A percentile compares a stretch with the other conserved stretches of the same genome.
phyloP scores from a whole-genome alignment of 2,797 vertebrate species.

The Sebastes wilsoni region DNA sequence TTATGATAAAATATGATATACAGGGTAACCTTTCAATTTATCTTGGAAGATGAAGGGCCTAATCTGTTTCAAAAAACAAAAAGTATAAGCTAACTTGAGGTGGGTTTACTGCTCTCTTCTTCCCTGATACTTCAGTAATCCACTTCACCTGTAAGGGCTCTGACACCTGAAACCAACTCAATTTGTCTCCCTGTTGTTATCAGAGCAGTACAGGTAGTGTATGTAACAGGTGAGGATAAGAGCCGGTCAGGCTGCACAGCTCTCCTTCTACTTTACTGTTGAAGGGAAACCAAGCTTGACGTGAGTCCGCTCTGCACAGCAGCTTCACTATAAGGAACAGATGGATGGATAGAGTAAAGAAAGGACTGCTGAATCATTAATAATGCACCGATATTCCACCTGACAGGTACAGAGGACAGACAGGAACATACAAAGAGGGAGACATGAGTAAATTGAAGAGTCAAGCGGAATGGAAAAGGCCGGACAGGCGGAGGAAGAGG shows the following conservation, averaged over 20 bases:
- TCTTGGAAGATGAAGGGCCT: background rate
- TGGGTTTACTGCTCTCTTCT: background rate
- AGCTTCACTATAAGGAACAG: conserved; percentile 21
- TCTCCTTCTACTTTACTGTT: conserved; percentile 12
- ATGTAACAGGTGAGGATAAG: conserved; percentile 9
- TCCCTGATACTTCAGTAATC: background rate
- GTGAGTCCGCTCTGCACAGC: background rate
- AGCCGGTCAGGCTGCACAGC: conserved; percentile 22
- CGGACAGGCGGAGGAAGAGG: background rate
- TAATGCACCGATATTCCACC: conserved; percentile 76
- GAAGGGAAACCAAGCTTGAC: conserved; percentile 57
- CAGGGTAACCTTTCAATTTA: background rate
- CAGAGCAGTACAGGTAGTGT: conserved; percentile 7
- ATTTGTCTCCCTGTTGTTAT: conserved; percentile 40
- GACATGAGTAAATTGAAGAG: conserved; percentile 37
- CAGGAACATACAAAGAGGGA: background rate
- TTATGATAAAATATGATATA: background rate
- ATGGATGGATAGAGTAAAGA: conserved; percentile 53
- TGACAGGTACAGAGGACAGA: conserved; percentile 35
- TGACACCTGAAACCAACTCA: conserved; percentile 55
- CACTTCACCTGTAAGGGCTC: background rate
- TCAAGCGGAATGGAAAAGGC: conserved; percentile 21
- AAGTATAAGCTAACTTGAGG: background rate
- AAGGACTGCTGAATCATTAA: conserved; percentile 62
- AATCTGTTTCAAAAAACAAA: background rate